Evolutionary conservation across 2,113 vertebrate genomes (phyloP).

Genomic region (Zosterops pallidus): DNA sequence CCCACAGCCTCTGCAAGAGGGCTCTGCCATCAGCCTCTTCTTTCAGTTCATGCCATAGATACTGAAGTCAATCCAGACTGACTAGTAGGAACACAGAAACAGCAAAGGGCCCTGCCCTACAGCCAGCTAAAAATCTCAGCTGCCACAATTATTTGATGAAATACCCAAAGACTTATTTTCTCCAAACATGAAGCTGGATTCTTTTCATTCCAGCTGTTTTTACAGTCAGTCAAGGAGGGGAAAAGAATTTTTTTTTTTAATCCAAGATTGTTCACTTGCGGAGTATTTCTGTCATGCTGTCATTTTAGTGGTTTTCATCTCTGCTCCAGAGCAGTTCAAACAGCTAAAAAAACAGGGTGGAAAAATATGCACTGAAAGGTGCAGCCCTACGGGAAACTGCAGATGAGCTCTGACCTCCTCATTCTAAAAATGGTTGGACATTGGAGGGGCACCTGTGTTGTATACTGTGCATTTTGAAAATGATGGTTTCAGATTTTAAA

Average conservation of each 20-base stretch:
- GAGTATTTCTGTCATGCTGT: background rate
- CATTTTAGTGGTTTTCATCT: background rate
- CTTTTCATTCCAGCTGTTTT: constrained; percentile 20
- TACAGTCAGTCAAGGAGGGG: background rate
- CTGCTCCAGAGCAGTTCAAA: background rate
- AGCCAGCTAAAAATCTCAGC: background rate
- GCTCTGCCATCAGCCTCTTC: background rate
- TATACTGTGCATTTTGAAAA: background rate
- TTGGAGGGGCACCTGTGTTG: background rate
- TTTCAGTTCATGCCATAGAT: background rate
- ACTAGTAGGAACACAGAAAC: background rate
- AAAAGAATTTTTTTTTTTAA: too few relatives aligned
- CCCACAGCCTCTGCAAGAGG: background rate
- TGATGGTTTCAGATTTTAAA: background rate
- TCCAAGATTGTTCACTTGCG: background rate
- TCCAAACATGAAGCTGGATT: background rate
- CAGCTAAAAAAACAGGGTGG: background rate
- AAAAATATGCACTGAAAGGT: background rate
- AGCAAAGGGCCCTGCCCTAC: background rate
- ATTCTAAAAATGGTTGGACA: background rate
- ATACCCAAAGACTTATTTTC: background rate
- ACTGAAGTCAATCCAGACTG: background rate
- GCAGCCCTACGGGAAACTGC: background rate
- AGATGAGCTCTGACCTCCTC: background rate
- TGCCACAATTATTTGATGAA: background rate